Evolutionary conservation across 2,113 vertebrate genomes (phyloP).

Genomic region (Aspidoscelis tigris): DNA sequence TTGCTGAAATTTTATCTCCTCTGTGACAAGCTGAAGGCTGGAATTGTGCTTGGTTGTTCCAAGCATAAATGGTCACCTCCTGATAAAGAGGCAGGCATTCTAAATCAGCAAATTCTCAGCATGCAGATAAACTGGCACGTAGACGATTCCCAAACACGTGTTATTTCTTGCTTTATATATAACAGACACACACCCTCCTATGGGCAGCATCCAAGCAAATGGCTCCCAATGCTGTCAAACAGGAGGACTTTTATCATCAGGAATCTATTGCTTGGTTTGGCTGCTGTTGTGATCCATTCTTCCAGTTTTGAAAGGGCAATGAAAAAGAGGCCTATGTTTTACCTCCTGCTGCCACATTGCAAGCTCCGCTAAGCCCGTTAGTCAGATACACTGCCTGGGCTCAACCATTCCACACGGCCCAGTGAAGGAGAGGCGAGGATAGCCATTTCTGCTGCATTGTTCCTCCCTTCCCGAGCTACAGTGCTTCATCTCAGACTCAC

Average conservation of each 20-base stretch:
- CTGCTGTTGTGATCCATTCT: not conserved
- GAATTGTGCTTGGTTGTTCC: not conserved
- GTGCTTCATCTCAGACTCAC: constrained; percentile 99
- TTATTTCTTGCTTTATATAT: not conserved
- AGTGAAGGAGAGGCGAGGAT: accelerated
- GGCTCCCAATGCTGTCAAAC: not conserved
- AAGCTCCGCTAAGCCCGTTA: accelerated
- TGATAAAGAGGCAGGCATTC: not conserved
- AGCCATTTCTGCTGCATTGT: constrained; percentile 49
- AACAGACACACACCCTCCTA: not conserved
- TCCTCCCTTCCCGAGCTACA: constrained; percentile 98
- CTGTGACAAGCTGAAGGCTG: not conserved
- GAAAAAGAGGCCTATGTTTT: not conserved
- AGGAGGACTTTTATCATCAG: too few relatives aligned
- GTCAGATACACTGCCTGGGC: not conserved
- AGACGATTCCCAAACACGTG: not conserved
- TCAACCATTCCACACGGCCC: not conserved
- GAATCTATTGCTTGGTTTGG: not conserved
- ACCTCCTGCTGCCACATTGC: not conserved
- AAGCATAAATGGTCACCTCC: not conserved
- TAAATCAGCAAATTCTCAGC: not conserved
- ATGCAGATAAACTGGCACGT: not conserved
- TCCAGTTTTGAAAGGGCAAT: not conserved
- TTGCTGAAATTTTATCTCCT: not conserved
- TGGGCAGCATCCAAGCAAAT: not conserved